Conservation (phyloP, 2,888 invertebrate species). For the Polylopha cassiicola region DNA sequence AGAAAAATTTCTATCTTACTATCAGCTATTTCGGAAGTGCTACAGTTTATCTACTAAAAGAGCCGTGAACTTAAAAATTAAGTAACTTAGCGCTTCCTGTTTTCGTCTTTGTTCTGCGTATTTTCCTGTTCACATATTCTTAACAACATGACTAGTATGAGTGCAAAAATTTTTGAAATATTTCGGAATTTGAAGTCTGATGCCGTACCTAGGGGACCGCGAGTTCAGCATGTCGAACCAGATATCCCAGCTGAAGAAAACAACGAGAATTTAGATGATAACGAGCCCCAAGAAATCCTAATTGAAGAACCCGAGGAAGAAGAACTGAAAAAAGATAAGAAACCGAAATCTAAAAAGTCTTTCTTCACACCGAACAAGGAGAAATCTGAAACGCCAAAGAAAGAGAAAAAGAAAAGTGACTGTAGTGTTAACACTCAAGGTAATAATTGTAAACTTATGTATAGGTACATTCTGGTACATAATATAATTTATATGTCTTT, state of each 20-base stretch:
- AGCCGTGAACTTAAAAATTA: no score
- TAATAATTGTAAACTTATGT: slow-evolving; percentile 24
- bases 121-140: slow-evolving; percentile 6
- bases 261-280: slow-evolving; percentile 24
- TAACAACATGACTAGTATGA: slow-evolving; percentile 32
- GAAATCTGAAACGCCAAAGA: slow-evolving; percentile 24
- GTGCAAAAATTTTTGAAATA: slow-evolving; percentile 52
- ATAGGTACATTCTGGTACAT: slow-evolving; percentile 2
- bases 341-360: slow-evolving; percentile 40
- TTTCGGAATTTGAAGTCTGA: slow-evolving; percentile 70
- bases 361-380: slow-evolving; percentile 37
- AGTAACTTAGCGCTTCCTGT: slow-evolving; percentile 11
- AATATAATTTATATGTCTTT: not conserved
- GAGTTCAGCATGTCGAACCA: slow-evolving; percentile 36
- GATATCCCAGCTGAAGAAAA: slow-evolving; percentile 16
- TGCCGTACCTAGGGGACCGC: slow-evolving; percentile 69
- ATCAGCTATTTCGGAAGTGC: no score
- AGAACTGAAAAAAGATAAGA: slow-evolving; percentile 37
- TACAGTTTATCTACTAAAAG: no score
- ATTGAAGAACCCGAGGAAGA: slow-evolving; percentile 42
- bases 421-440: slow-evolving; percentile 60
- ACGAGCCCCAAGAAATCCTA: slow-evolving; percentile 41
- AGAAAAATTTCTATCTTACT: no score
- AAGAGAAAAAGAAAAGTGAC: slow-evolving; percentile 30
- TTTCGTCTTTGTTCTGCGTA: no score